Evolutionary conservation across 2,113 vertebrate genomes (phyloP).

Genomic region (Podarcis raffonei): DNA sequence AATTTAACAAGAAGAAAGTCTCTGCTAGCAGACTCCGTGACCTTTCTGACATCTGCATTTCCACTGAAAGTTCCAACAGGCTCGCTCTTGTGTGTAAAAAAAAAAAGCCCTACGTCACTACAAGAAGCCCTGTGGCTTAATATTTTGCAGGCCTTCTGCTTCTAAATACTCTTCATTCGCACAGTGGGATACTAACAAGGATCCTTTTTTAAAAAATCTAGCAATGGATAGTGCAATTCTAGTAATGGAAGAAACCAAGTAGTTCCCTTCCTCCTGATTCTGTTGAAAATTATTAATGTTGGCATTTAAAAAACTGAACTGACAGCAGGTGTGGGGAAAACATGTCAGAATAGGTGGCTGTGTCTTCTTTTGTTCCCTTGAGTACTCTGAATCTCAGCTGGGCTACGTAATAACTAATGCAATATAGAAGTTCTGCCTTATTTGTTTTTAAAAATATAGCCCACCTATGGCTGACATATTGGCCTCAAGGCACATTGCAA

Average conservation of each 20-base stretch:
- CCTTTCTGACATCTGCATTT: neutral
- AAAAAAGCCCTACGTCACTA: neutral
- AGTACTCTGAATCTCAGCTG: neutral
- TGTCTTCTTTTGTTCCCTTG: neutral
- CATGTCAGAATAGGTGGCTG: no score
- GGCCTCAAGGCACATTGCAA: neutral
- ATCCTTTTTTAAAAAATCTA: neutral
- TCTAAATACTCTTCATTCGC: neutral
- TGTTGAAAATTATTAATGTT: no score
- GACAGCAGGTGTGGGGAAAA: no score
- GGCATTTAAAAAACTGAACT: no score
- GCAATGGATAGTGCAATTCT: no score
- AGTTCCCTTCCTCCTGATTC: no score
- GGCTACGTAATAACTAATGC: neutral
- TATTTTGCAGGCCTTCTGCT: neutral
- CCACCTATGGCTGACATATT: neutral
- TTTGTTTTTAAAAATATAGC: neutral
- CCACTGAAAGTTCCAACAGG: neutral
- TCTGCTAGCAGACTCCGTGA: neutral
- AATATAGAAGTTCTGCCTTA: neutral
- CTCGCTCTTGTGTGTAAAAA: conserved; percentile 5
- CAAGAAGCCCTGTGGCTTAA: neutral
- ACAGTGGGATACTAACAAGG: neutral
- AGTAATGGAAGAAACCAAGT: no score
- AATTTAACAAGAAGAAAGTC: neutral